These are phyloP conservation scores for Sphaerodactylus townsendi DNA, from an alignment of 2,113 vertebrate species.

Conservation along the genomic window DNA sequence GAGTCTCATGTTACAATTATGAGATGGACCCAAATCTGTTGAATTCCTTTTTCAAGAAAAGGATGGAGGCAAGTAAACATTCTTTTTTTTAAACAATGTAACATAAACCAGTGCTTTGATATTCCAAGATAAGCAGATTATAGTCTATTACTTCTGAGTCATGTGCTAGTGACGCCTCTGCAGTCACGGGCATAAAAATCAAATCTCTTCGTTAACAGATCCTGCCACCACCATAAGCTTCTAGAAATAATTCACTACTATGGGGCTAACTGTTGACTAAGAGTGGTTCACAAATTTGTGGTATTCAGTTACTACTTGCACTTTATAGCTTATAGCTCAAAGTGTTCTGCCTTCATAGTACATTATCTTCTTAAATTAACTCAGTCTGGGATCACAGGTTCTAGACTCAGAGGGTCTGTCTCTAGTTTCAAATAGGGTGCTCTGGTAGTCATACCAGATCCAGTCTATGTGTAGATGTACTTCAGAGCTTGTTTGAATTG, in stretches of 20 bases:
- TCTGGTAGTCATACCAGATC: background rate
- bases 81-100: background rate
- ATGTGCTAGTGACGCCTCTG: constrained; percentile 20
- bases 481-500: background rate
- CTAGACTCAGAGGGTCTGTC: rapidly evolving
- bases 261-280: constrained; percentile 2
- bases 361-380: rapidly evolving
- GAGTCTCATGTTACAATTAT: background rate
- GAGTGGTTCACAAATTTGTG: background rate
- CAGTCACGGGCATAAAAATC: constrained; percentile 24
- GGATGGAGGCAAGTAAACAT: background rate
- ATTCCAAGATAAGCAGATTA: background rate
- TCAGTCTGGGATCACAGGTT: rapidly evolving
- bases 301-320: background rate
- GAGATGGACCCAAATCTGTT: background rate
- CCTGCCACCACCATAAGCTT: background rate
- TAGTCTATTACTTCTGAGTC: background rate
- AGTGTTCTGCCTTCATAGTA: rapidly evolving
- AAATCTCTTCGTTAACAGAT: constrained; percentile 1
- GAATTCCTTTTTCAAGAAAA: background rate
- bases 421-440: background rate
- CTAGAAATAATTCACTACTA: constrained; percentile 23
- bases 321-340: background rate
- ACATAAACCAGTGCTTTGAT: background rate
- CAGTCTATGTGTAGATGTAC: background rate